Conservation (phyloP, 2,797 vertebrate species). For the Galago senegalensis region DNA sequence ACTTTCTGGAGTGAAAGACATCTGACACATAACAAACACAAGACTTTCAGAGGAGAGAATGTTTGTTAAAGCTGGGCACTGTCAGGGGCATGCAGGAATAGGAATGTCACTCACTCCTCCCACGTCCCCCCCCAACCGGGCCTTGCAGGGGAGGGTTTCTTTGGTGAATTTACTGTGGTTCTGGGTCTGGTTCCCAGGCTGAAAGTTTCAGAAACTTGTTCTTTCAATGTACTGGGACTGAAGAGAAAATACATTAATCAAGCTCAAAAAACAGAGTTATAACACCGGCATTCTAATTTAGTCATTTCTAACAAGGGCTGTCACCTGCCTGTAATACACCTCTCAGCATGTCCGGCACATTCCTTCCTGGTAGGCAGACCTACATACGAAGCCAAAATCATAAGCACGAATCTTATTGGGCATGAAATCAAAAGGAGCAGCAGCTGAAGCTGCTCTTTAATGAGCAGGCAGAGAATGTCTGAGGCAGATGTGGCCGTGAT, state of each 20-base stretch:
- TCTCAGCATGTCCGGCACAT: background rate
- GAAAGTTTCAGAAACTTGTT: background rate
- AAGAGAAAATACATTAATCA: background rate
- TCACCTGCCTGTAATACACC: slow-evolving; percentile 7
- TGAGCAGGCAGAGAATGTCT: background rate
- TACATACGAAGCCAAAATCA: slow-evolving; percentile 1
- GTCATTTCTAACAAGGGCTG: slow-evolving; percentile 16
- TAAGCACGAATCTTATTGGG: background rate
- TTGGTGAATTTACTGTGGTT: slow-evolving; percentile 78
- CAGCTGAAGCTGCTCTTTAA: background rate
- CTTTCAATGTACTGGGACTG: background rate
- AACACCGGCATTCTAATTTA: background rate
- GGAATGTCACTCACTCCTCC: background rate
- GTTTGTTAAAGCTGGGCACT: background rate
- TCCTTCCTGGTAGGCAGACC: slow-evolving; percentile 27
- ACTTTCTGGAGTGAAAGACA: slow-evolving; percentile 33
- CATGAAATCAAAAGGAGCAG: slow-evolving; percentile 51
- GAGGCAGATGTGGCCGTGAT: background rate
- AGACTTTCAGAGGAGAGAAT: background rate
- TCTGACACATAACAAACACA: background rate
- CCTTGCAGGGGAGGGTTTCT: background rate
- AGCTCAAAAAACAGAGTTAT: background rate
- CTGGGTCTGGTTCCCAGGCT: background rate
- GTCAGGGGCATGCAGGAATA: background rate
- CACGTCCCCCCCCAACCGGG: background rate